Percentiles rank a stretch among this genome's conserved stretches.
phyloP scores from a whole-genome alignment of 2,113 vertebrate genomes.

The Butorides virescens region DNA sequence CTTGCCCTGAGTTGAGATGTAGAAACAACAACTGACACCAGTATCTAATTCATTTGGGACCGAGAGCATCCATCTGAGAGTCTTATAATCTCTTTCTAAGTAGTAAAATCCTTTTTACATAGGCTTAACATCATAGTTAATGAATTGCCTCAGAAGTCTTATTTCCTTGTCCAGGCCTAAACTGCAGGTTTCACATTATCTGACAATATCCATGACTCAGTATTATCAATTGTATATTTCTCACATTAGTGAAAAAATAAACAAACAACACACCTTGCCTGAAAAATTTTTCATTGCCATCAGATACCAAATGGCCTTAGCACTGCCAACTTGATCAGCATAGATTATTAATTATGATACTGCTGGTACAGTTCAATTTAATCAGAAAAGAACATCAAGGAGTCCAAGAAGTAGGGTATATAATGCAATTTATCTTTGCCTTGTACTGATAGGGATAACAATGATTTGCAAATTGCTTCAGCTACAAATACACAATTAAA shows the following conservation, averaged over 20 bases:
- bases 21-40: not conserved
- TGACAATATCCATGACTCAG: not conserved
- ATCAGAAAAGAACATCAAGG: constrained; percentile 75
- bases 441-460: constrained; percentile 75
- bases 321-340: constrained; percentile 47
- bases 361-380: constrained; percentile 65
- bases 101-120: not conserved
- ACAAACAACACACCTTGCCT: constrained; percentile 42
- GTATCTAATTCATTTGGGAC: not conserved
- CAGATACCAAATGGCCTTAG: constrained; percentile 22
- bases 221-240: constrained; percentile 30
- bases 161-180: not conserved
- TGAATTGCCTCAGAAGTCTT: not conserved
- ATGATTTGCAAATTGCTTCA: constrained; percentile 76
- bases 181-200: not conserved
- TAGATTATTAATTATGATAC: constrained; percentile 79
- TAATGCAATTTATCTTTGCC: constrained; percentile 74
- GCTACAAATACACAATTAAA: constrained; percentile 79
- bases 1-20: not conserved
- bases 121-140: not conserved
- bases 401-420: constrained; percentile 66
- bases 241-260: not conserved
- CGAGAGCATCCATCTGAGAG: not conserved
- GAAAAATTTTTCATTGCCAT: constrained; percentile 48
- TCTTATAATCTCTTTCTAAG: not conserved